phyloP scores from a whole-genome alignment of 2,888 invertebrate species.

The Nipponacmea schrenckii region DNA sequence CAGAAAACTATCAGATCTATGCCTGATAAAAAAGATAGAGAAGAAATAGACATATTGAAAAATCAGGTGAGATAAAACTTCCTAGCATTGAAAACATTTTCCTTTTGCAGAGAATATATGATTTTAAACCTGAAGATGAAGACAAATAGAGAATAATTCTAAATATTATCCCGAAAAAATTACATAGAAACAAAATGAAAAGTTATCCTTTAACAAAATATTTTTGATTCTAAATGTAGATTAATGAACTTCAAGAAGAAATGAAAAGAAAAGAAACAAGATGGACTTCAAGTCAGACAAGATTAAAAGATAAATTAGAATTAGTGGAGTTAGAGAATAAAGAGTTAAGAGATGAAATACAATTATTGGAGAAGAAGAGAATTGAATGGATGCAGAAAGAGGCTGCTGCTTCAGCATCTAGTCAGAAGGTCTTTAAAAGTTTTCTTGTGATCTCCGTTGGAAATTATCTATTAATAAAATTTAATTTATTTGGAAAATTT shows the following conservation, averaged over 20 bases:
- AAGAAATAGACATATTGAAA: constrained; percentile 64
- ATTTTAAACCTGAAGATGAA: too few species aligned
- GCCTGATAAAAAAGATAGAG: constrained; percentile 65
- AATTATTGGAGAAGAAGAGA: constrained; percentile 60
- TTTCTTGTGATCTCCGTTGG: too few species aligned
- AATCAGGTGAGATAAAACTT: constrained; percentile 47
- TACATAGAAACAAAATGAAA: too few species aligned
- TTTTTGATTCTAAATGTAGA: constrained; percentile 29
- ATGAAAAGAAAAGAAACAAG: constrained; percentile 64
- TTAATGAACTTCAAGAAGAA: constrained; percentile 63
- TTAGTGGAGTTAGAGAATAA: constrained; percentile 63
- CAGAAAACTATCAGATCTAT: constrained; percentile 60
- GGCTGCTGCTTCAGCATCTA: constrained; percentile 33
- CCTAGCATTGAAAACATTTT: background rate
- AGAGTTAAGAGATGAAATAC: constrained; percentile 63
- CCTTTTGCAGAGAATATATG: background rate
- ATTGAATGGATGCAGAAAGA: constrained; percentile 62
- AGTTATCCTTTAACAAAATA: too few species aligned
- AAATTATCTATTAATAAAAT: too few species aligned
- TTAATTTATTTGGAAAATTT: too few species aligned
- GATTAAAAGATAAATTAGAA: constrained; percentile 61
- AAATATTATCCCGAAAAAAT: too few species aligned
- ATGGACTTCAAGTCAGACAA: constrained; percentile 60
- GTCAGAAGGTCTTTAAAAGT: constrained; percentile 9
- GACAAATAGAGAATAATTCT: too few species aligned